These are phyloP conservation scores for Eupelmus urozonus DNA, from an alignment of 2,888 invertebrate genomes.

Conservation along the genomic window DNA sequence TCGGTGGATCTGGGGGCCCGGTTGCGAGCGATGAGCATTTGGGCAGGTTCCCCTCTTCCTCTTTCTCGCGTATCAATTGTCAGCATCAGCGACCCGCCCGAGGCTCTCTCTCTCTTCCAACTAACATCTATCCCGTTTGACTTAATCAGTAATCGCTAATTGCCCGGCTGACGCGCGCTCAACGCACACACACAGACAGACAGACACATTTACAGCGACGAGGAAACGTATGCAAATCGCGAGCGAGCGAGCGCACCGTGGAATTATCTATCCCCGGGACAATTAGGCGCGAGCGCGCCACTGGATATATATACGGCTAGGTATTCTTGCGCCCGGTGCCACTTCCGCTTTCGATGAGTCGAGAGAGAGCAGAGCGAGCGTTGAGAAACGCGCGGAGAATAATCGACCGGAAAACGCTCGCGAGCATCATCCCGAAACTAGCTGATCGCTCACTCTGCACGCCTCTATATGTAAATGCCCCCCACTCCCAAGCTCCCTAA, in stretches of 20 bases:
- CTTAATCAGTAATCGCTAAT: constrained; percentile 78
- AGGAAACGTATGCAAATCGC: constrained; percentile 77
- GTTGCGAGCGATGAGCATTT: constrained; percentile 62
- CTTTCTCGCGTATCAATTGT: constrained; percentile 71
- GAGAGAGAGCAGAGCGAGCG: constrained; percentile 1
- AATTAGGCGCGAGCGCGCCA: constrained; percentile 69
- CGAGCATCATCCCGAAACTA: no score
- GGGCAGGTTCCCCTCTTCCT: constrained; percentile 65
- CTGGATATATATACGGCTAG: constrained; percentile 26
- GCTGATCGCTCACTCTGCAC: no score
- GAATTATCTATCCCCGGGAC: constrained; percentile 67
- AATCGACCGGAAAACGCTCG: neutral
- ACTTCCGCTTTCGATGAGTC: constrained; percentile 69
- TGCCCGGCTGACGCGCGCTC: constrained; percentile 74
- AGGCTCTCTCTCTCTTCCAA: constrained; percentile 60
- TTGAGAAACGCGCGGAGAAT: no score
- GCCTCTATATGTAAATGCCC: no score
- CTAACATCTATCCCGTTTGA: constrained; percentile 72
- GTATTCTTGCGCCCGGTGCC: constrained; percentile 70
- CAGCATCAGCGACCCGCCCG: constrained; percentile 68
- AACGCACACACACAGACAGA: constrained; percentile 61
- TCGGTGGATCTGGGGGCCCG: no score
- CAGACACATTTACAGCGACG: no score
- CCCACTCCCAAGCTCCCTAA: no score
- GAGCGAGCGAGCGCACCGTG: constrained; percentile 68